Evolutionary conservation across 2,797 vertebrate genomes (phyloP), one percentile per base, ranked within the genome.

Genomic region (Falco concolor): DNA sequence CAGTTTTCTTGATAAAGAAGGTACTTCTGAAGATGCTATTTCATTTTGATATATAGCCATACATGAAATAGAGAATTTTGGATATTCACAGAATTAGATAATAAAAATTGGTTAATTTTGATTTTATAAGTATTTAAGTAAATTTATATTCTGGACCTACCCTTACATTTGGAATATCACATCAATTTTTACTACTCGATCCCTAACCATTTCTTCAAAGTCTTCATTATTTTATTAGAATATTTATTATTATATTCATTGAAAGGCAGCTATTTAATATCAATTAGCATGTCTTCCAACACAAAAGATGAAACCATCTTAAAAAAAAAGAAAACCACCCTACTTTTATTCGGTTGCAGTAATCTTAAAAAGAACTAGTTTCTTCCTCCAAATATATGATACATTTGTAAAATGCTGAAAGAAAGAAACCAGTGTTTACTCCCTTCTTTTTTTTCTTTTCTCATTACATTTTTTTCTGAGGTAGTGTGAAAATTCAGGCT

Each of bases 241-340:
- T 73, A 90, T 96, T 97, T 93, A 68, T 96, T 81, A 70, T 84
- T 82, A 38, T 80, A 67, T 91, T 94, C 28, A 87, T 64, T 84
- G 83, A 96, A 95, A 96, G 75, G 34, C 54, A 94, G 76, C 38
- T 96, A 82, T 95, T 96, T 80, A 84, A 95, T 96, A 96, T 92
- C 85, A 97, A 96, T 93, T 93, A 96, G 2, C 32, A 86, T 47
- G 10, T 84, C 83, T 97, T 95, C 74, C 73, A 92, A 77, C 47
- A 95, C 83, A 96, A 95, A 96, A 96, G 69, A 95, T 54, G 47
- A 93, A 97, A 65, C 7, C 12, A 61, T 73, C 13, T 80, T 89
- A 57, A 34, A 70, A 91, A 81, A 94, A 89, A 74, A 52, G 0
- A 5, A 7, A 3, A 47, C 1, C 16, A 83, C 5, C 28, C 7